Conservation (phyloP, 2,888 invertebrate genomes). For the Dynastes maya region DNA sequence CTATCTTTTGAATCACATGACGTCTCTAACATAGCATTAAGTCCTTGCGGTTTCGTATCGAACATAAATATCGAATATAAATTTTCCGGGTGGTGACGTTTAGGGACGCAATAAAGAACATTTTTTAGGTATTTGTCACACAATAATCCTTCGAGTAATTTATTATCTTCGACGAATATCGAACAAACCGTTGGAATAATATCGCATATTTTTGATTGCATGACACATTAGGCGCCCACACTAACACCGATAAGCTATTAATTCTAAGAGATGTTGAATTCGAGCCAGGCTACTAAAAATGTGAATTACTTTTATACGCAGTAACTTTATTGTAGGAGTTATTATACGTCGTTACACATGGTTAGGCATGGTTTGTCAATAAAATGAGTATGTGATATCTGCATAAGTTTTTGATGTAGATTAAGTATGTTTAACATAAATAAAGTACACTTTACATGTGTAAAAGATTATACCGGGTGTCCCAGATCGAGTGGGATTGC, state of each 20-base stretch:
- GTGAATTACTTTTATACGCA: constrained; percentile 8
- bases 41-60: neutral
- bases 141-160: constrained; percentile 17
- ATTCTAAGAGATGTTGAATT: neutral
- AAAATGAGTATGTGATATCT: constrained; percentile 1
- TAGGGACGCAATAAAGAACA: neutral
- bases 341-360: constrained; percentile 1
- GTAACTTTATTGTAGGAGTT: neutral
- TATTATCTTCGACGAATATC: constrained; percentile 2
- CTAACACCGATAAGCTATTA: constrained; percentile 7
- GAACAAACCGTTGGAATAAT: constrained; percentile 1
- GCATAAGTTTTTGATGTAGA: constrained; percentile 5
- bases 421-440: neutral
- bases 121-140: constrained; percentile 19
- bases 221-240: neutral
- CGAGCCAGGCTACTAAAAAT: constrained; percentile 29
- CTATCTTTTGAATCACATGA: no score
- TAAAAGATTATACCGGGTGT: no score
- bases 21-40: no score
- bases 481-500: no score
- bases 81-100: neutral
- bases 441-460: no score
- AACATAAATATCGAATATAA: neutral
- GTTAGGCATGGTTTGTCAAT: neutral
- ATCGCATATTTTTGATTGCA: constrained; percentile 6